Percentiles rank a stretch among this genome's conserved stretches.
These are phyloP conservation scores for Zingel zingel DNA, from an alignment of 2,113 vertebrate genomes.

Conservation along the genomic window DNA sequence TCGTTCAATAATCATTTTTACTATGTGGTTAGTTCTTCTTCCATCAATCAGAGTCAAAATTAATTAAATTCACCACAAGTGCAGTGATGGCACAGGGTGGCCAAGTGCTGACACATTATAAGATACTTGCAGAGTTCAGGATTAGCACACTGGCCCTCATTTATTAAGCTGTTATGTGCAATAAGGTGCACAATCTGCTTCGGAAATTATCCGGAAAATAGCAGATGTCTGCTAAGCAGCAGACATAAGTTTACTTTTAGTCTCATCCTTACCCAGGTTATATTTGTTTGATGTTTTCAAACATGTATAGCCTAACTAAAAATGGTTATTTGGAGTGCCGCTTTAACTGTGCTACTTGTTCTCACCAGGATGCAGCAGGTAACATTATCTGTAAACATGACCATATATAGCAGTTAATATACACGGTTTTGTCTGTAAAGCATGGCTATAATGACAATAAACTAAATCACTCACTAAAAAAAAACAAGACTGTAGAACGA, in stretches of 20 bases:
- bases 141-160: constrained; percentile 17
- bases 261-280: too few relatives aligned
- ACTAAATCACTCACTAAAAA: not conserved
- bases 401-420: not conserved
- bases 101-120: constrained; percentile 39
- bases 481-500: not conserved
- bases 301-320: not conserved
- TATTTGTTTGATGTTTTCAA: not conserved
- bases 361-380: constrained; percentile 89
- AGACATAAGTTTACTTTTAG: not conserved
- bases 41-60: constrained; percentile 31
- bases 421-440: not conserved
- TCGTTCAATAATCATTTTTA: constrained; percentile 7
- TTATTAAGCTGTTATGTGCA: constrained; percentile 20
- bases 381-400: constrained; percentile 78
- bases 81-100: not conserved
- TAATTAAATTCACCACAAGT: constrained; percentile 8
- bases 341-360: constrained; percentile 12
- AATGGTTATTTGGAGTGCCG: not conserved
- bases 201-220: not conserved
- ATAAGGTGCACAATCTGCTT: not conserved
- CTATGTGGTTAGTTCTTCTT: not conserved
- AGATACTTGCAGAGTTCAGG: constrained; percentile 10
- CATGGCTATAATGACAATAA: not conserved
- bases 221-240: too few relatives aligned